Base-by-base conservation (phyloP, 64 coral and sea anemone genomes). In the Platygyra sinensis region DNA sequence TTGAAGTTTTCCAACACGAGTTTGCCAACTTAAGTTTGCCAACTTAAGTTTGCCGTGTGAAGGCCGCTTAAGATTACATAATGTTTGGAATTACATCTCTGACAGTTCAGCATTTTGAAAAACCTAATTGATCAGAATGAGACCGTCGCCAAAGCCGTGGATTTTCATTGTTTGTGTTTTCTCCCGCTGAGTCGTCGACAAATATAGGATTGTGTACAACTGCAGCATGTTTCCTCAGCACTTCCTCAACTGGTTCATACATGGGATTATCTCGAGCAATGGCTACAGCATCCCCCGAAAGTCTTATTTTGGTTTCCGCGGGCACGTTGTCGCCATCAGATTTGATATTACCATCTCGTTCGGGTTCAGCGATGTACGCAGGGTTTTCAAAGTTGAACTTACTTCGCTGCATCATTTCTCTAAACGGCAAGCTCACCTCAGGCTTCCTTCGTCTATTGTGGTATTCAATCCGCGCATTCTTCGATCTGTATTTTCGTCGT, bases 161-260 rank as follows among this genome's bases (percentile, higher is more conserved):
- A 32, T 39, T 67, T 83, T 2, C 31, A 78, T 65, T 30, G n/a
- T 39, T 25, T 33, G 7, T 11, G 2, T 30, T 52, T 71, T 72
- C 30, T 33, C 83, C 77, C 7, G 63, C 74, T 50, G 69, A 67
- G 27, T 89, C 86, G 67, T 93, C 77, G 59, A 69, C 60, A 69
- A 80, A 88, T 10, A 95, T 60, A 49, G 94, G 94, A 89, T 95
- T 95, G 59, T 86, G 82, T 27, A 87, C 86, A 54, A 92, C 78
- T 30, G 29, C 59, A 14, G 22, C 49, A 75, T 95, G 79, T 63
- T 76, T 95, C 14, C 90, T 76, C 27, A 95, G 73, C 50, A 95
- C 94, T 55, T 75, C 57, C 16, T 95, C 94, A 1, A 78, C 94
- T 46, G 94, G 83, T 75, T 95, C 94, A 76, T 92, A 95, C 57